A percentile compares a stretch with the other conserved stretches of the same genome.
Conservation (phyloP, 2,888 invertebrate species). For the Neoascia interrupta region DNA sequence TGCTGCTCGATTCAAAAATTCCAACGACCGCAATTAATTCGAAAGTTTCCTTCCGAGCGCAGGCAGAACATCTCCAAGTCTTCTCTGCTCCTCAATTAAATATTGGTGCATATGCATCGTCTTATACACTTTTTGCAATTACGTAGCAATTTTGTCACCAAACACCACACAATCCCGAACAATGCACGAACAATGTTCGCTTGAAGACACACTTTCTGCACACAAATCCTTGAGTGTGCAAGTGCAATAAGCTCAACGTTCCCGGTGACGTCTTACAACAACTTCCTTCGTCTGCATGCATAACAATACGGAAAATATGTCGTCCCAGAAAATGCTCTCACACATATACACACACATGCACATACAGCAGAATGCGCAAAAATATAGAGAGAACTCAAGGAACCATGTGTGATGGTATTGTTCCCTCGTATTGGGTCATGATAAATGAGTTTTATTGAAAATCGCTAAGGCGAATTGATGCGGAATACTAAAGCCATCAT, state of each 20-base stretch:
- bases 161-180: constrained; percentile 8
- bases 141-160: constrained; percentile 19
- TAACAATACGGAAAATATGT: constrained; percentile 25
- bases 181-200: constrained; percentile 22
- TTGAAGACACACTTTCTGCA: background rate
- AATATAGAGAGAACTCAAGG: constrained; percentile 23
- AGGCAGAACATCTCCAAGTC: too few species aligned
- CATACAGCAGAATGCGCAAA: background rate
- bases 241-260: constrained; percentile 26
- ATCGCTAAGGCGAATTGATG: constrained; percentile 71
- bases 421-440: constrained; percentile 68
- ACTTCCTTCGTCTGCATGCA: constrained; percentile 22
- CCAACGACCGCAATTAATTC: constrained; percentile 5
- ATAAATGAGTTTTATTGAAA: constrained; percentile 71
- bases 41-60: background rate
- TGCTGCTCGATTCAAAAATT: too few species aligned
- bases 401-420: constrained; percentile 64
- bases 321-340: constrained; percentile 12
- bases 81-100: too few species aligned
- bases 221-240: background rate
- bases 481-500: constrained; percentile 42
- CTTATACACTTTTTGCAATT: too few species aligned
- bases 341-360: background rate
- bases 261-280: constrained; percentile 51
- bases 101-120: too few species aligned